Base-by-base conservation (phyloP, 2,797 vertebrate species). In the Ceryle rudis region DNA sequence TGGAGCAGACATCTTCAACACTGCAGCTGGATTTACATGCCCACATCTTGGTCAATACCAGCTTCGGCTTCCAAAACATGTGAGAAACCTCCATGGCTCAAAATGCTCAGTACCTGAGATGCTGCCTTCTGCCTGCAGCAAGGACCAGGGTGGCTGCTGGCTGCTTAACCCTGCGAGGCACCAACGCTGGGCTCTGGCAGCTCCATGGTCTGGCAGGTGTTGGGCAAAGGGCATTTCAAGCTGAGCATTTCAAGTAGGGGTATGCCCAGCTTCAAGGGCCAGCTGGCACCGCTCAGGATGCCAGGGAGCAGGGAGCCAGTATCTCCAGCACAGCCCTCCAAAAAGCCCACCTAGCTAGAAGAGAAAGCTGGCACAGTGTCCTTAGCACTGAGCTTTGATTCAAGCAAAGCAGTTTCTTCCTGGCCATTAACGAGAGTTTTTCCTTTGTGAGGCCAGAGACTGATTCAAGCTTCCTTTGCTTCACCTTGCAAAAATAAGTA, bases 71-170 rank as follows among this genome's bases (percentile, higher is more conserved):
- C 62, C 26, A 22, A 82, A 49, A 6, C 21, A 10, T 1, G 4
- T 0, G 0, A 75, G 58, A 71, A 60, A 44, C 25, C 44, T 47
- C 58, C 0, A 0, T 1, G 5, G 62, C 51, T 75, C 47, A 42
- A 46, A 28, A 49, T 21, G 37, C 54, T 13, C 8, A 21, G 31
- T 4, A 41, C 0, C 0, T 0, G 37, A 41, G 65, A 8, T 8
- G 52, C 29, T 46, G 41, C 25, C 49, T 67, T 41, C 29, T 1
- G 19, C 66, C 66, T 13, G 54, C 60, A 74, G 33, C 3, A 7
- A 42, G 29, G 54, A 20, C 29, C 19, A 12, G 8, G 41, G 37
- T 19, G 5, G 4, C 49, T 51, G 64, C 35, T 5, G 47, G 44
- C 55, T 72, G 65, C 51, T 61, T 22, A 52, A 25, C 14, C 26